Evolutionary conservation across 1,140 invertebrate species (phyloP).

Genomic region (Pseudomyrmex pallidus): DNA sequence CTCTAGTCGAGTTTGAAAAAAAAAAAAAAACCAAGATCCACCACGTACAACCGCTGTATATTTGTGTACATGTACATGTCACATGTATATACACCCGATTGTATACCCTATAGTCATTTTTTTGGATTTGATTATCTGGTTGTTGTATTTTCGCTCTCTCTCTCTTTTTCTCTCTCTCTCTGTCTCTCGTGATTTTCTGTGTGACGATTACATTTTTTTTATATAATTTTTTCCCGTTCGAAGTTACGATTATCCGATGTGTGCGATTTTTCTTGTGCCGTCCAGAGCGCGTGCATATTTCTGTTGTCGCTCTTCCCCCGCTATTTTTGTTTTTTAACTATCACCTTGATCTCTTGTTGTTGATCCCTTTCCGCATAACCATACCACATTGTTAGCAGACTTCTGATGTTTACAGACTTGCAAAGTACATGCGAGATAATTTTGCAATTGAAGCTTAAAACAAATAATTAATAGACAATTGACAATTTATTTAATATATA

Average conservation of each 20-base stretch:
- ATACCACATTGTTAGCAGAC: too few relatives aligned
- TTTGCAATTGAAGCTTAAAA: too few relatives aligned
- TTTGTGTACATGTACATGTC: constrained; percentile 43
- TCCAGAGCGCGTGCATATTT: constrained; percentile 15
- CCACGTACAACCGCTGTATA: constrained; percentile 3
- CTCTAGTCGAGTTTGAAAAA: constrained; percentile 56
- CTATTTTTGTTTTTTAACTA: neutral
- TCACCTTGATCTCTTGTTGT: neutral
- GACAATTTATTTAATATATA: too few relatives aligned
- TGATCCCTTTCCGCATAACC: neutral
- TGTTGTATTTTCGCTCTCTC: constrained; percentile 60
- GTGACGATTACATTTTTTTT: constrained; percentile 18
- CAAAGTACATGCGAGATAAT: too few relatives aligned
- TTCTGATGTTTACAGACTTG: too few relatives aligned
- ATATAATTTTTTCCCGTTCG: neutral
- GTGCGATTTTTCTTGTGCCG: constrained; percentile 38
- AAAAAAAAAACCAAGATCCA: too few relatives aligned
- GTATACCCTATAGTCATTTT: too few relatives aligned
- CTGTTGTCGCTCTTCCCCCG: neutral
- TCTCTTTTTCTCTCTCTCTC: neutral
- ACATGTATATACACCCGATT: constrained; percentile 25
- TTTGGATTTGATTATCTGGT: constrained; percentile 42
- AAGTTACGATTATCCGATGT: constrained; percentile 31
- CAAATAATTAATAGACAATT: too few relatives aligned
- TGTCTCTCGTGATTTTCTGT: constrained; percentile 21